phyloP scores from a whole-genome alignment of 1,140 invertebrate genomes.

The Drosophila virilis region DNA sequence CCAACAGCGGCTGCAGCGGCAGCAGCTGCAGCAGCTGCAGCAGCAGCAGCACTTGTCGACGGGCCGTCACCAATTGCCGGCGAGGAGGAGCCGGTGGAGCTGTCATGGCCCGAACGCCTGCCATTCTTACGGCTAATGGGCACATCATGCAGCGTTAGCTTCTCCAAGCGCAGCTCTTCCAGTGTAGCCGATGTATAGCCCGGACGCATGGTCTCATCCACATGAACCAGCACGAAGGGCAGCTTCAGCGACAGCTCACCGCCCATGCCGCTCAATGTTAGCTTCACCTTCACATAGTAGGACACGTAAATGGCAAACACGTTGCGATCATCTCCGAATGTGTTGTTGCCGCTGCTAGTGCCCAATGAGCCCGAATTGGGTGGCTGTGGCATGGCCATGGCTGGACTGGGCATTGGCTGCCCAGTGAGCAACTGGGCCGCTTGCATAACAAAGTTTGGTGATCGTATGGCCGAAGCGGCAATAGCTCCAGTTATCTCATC shows the following conservation, averaged over 20 bases:
- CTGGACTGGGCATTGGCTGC: conserved; percentile 58
- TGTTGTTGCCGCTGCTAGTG: background rate
- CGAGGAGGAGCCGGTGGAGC: background rate
- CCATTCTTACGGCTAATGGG: conserved; percentile 55
- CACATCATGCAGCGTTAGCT: conserved; percentile 66
- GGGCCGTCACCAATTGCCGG: conserved; percentile 44
- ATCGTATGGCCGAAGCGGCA: conserved; percentile 77
- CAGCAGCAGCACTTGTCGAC: conserved; percentile 64
- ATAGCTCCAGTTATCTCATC: conserved; percentile 79
- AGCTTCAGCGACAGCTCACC: conserved; percentile 91
- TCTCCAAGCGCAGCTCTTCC: conserved; percentile 60
- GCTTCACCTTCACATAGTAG: conserved; percentile 94
- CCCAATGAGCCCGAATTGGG: background rate
- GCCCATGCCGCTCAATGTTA: conserved; percentile 91
- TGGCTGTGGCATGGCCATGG: conserved; percentile 37
- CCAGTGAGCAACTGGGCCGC: conserved; percentile 49
- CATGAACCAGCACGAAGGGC: conserved; percentile 88
- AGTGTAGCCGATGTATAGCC: conserved; percentile 41
- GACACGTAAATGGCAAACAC: conserved; percentile 95
- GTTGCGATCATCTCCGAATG: conserved; percentile 89
- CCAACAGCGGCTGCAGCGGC: conserved; percentile 3
- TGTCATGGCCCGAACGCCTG: background rate
- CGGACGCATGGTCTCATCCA: conserved; percentile 64
- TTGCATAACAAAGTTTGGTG: conserved; percentile 67
- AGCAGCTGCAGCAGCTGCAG: conserved; percentile 35